Evolutionary conservation across 2,113 vertebrate genomes (phyloP), one percentile per base, ranked within the genome.

Genomic region (Bothrops jararaca): DNA sequence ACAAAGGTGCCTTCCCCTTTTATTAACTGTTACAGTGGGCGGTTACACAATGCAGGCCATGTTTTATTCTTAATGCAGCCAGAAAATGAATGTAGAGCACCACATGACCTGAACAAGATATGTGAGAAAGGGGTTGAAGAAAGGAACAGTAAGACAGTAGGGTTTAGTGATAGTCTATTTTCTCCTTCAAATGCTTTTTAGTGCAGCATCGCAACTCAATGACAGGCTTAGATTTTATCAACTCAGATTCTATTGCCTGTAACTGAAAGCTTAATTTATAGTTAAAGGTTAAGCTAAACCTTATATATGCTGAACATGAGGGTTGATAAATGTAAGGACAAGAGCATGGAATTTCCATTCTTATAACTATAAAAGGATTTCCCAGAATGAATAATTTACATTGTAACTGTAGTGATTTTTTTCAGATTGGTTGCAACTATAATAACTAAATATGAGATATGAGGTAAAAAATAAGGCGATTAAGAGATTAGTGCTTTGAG

Each of bases 381-480:
- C 42, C 22, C 23, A 48, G n/a, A 69, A 69, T 74, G 64, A 74
- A 34, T 74, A 74, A 34, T 74, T 74, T 74, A 34, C 13, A 34
- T 74, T 74, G 64, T 74, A 34, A 34, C 12, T 18, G 29, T 69
- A 74, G 64, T 34, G 64, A 74, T 74, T 74, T 74, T 74, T 34
- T 74, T 34, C 64, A 74, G n/a, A 29, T 74, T 69, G 11, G 4
- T n/a, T 69, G 60, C 60, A 69, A 69, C 29, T 69, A 5, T 69
- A 69, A 34, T 74, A 13, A 15, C 13, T 74, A 34, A 18, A 93
- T 92, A 93, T 94, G 34, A 26, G 42, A 45, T 95, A 95, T 93
- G 85, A 60, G 48, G n/a, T 69, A 85, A 85, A 89, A 85, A n/a
- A 87, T 60, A 0, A 86, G 92, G 60, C 23, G 93, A 24, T 92